Evolutionary conservation across 2,113 vertebrate genomes (phyloP).

Genomic region (Megaleporinus macrocephalus): DNA sequence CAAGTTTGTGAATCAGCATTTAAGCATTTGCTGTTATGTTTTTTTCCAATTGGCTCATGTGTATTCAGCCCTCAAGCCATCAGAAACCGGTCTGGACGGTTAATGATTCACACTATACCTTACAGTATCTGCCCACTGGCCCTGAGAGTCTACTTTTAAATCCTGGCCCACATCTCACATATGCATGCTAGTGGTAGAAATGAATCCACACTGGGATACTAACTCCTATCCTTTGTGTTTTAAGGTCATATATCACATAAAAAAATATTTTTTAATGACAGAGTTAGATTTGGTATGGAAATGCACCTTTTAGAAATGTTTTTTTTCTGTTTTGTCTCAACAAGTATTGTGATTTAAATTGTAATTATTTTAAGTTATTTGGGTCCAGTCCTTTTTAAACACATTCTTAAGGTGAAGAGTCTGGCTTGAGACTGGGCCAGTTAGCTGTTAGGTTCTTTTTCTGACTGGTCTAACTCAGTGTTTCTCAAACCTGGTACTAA

Average conservation of each 20-base stretch:
- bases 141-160: not conserved
- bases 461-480: too few relatives aligned
- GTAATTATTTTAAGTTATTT: too few relatives aligned
- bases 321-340: too few relatives aligned
- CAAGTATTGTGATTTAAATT: too few relatives aligned
- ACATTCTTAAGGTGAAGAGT: too few relatives aligned
- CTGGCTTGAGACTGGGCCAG: too few relatives aligned
- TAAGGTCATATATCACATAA: not conserved
- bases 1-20: not conserved
- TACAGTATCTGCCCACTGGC: not conserved
- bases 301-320: too few relatives aligned
- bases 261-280: too few relatives aligned
- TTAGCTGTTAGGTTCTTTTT: too few relatives aligned
- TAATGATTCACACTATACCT: slow-evolving; percentile 21
- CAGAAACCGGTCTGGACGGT: not conserved
- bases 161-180: not conserved
- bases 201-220: not conserved
- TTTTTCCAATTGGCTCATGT: slow-evolving; percentile 31
- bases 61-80: slow-evolving; percentile 9
- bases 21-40: not conserved
- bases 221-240: not conserved
- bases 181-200: not conserved
- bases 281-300: too few relatives aligned
- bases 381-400: too few relatives aligned
- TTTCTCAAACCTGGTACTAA: too few relatives aligned